phyloP scores from a whole-genome alignment of 2,888 invertebrate species.

The Orthosia incerta region DNA sequence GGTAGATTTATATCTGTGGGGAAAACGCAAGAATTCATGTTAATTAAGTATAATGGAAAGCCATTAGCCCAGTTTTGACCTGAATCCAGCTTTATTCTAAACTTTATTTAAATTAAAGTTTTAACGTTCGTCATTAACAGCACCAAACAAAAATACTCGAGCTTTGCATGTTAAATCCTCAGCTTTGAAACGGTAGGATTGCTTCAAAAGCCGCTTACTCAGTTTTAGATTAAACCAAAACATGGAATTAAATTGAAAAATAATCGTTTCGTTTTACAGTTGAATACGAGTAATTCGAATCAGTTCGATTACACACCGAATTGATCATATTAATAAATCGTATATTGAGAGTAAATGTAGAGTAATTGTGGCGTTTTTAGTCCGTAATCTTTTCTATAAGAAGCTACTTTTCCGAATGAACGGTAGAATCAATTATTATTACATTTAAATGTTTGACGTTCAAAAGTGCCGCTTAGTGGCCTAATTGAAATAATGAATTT shows the following conservation, averaged over 20 bases:
- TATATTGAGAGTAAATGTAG: too few relatives aligned
- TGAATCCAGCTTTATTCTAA: background rate
- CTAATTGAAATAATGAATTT: too few relatives aligned
- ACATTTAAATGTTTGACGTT: too few relatives aligned
- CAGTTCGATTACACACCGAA: background rate
- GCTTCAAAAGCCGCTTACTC: conserved; percentile 36
- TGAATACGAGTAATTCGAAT: background rate
- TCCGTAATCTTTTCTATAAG: too few relatives aligned
- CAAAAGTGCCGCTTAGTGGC: too few relatives aligned
- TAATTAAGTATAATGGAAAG: too few relatives aligned
- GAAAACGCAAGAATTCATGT: too few relatives aligned
- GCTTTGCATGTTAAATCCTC: conserved; percentile 16
- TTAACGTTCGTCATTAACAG: conserved; percentile 5
- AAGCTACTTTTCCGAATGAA: too few relatives aligned
- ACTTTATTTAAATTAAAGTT: conserved; percentile 22
- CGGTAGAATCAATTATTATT: too few relatives aligned
- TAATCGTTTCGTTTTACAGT: background rate
- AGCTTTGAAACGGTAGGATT: conserved; percentile 28
- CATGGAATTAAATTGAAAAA: conserved; percentile 3
- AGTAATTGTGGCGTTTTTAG: too few relatives aligned
- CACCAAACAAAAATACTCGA: conserved; percentile 12
- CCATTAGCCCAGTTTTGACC: background rate
- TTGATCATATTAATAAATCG: too few relatives aligned
- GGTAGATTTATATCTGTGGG: too few relatives aligned
- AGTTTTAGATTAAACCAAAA: conserved; percentile 10